Conservation (phyloP, 2,113 vertebrate genomes). For the Cyanoderma ruficeps region DNA sequence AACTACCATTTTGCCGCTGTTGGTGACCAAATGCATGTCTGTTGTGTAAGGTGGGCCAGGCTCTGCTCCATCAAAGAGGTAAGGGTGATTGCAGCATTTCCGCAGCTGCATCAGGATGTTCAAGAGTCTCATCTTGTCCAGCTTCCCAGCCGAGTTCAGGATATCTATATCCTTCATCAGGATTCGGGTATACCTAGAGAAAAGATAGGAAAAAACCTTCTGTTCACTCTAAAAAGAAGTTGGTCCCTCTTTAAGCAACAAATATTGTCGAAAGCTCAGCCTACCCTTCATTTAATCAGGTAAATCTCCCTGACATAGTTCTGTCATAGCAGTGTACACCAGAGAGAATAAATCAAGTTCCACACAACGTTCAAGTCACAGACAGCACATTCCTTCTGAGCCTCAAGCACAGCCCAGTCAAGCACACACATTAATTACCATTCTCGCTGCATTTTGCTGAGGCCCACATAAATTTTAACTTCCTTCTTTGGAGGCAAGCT, state of each 20-base stretch:
- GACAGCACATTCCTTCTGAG: background rate
- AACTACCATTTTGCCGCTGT: slow-evolving; percentile 97
- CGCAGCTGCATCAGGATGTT: slow-evolving; percentile 97
- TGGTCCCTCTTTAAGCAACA: background rate
- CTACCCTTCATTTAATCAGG: background rate
- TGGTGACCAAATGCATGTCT: slow-evolving; percentile 94
- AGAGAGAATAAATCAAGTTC: background rate
- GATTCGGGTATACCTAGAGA: slow-evolving; percentile 91
- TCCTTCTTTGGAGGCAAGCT: slow-evolving; percentile 97
- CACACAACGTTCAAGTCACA: background rate
- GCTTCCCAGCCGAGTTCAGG: slow-evolving; percentile 93
- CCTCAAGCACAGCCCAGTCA: background rate
- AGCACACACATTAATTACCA: slow-evolving; percentile 76
- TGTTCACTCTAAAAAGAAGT: background rate
- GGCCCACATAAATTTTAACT: slow-evolving; percentile 96
- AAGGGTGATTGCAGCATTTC: slow-evolving; percentile 97
- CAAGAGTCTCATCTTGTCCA: slow-evolving; percentile 96
- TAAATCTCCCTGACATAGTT: background rate
- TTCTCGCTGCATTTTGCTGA: slow-evolving; percentile 99
- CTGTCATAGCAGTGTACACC: rapidly evolving
- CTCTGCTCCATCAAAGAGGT: slow-evolving; percentile 96
- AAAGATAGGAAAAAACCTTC: background rate
- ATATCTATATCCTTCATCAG: slow-evolving; percentile 99
- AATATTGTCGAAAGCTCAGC: background rate
- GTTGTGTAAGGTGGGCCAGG: slow-evolving; percentile 97